These are phyloP conservation scores for Nysson spinosus DNA, from an alignment of 2,888 invertebrate species.

Conservation along the genomic window DNA sequence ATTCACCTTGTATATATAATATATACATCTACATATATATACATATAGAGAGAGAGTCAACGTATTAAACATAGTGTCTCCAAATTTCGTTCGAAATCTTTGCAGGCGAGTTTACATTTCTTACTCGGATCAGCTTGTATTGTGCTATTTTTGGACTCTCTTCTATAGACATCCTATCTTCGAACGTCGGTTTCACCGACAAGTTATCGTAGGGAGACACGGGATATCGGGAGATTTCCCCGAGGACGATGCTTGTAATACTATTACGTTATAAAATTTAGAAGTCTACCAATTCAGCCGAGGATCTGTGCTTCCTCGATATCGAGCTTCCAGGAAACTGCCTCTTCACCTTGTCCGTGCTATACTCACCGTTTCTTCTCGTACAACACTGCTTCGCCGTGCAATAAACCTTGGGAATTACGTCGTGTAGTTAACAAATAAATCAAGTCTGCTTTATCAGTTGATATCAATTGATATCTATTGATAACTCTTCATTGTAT, in stretches of 20 bases:
- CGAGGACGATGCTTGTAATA: conserved; percentile 59
- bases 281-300: conserved; percentile 33
- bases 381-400: too few relatives aligned
- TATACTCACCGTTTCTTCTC: neutral
- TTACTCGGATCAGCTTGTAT: conserved; percentile 20
- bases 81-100: neutral
- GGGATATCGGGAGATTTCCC: conserved; percentile 64
- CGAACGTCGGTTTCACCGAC: conserved; percentile 30
- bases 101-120: neutral
- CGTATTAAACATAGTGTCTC: conserved; percentile 6
- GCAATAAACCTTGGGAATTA: too few relatives aligned
- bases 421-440: too few relatives aligned
- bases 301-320: neutral
- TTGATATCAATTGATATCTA: too few relatives aligned
- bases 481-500: too few relatives aligned
- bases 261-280: conserved; percentile 63
- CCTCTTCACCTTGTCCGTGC: conserved; percentile 2
- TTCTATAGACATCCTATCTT: conserved; percentile 6
- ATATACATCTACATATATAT: too few relatives aligned
- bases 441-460: too few relatives aligned
- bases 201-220: conserved; percentile 50
- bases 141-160: conserved; percentile 17
- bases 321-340: neutral
- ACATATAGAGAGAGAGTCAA: too few relatives aligned
- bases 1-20: too few relatives aligned